A percentile compares a stretch with the other conserved stretches of the same genome.
These are phyloP conservation scores for Sparus aurata DNA, from an alignment of 2,797 vertebrate species.

Conservation along the genomic window DNA sequence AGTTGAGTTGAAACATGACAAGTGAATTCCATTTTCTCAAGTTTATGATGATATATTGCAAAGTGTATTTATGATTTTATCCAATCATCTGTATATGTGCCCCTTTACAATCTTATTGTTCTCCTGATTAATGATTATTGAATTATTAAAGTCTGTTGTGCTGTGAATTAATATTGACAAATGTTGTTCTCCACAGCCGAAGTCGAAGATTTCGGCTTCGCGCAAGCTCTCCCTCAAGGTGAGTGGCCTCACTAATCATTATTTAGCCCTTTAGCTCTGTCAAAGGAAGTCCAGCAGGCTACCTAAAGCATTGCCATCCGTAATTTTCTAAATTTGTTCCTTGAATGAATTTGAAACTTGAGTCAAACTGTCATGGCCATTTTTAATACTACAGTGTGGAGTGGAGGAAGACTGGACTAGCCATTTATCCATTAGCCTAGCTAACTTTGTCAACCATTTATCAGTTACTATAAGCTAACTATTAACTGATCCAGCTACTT, in stretches of 20 bases:
- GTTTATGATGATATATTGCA: not conserved
- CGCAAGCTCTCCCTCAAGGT: conserved; percentile 97
- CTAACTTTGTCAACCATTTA: too few species aligned
- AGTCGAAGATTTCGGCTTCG: conserved; percentile 97
- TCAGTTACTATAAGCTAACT: too few species aligned
- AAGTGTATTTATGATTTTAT: not conserved
- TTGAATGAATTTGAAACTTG: not conserved
- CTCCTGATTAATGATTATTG: not conserved
- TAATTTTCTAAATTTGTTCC: not conserved
- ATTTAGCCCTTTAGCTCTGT: not conserved
- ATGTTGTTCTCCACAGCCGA: conserved; percentile 86
- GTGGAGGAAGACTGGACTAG: not conserved
- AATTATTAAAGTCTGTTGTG: not conserved
- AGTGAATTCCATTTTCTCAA: not conserved
- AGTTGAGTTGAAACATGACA: not conserved
- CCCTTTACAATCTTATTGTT: not conserved
- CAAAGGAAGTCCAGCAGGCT: not conserved
- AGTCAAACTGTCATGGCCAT: not conserved
- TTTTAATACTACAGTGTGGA: not conserved
- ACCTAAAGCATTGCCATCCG: not conserved
- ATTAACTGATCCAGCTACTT: too few species aligned
- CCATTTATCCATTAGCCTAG: not conserved
- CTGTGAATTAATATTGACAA: conserved; percentile 1
- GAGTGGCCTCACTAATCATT: conserved; percentile 27
- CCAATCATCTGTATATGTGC: too few species aligned